Evolutionary conservation across 2,888 invertebrate species (phyloP), one percentile per base, ranked within the genome.

Genomic region (Tenthredo mesomela): DNA sequence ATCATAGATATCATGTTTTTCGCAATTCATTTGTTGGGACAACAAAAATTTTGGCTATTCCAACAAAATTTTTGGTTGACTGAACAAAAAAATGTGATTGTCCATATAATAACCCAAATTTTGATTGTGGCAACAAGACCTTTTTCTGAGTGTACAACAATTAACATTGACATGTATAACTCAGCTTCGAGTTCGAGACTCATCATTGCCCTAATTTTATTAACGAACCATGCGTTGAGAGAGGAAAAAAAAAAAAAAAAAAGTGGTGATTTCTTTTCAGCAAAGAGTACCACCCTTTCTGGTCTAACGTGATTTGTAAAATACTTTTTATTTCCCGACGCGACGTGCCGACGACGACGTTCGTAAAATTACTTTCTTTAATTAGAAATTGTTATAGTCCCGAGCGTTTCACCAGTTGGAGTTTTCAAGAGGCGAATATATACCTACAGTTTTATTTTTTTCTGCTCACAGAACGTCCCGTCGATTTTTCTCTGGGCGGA

Each of bases 401-500:
- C 25, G 25, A 25, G 25, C 21, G 61, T 61, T 61, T 61, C 12
- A 10, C 37, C n/a, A 10, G 40, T 7, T 37, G 70, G 7, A 71
- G n/a, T n/a, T 71, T 71, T 10, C 25, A 40, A n/a, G 43, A 75
- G 15, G 18, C 2, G 54, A 29, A 50, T 77, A 29, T 50, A 50
- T 0, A n/a, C n/a, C n/a, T n/a, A n/a, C n/a, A n/a, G 40, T 12
- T 9, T 77, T 77, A 4, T 43, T 61, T 43, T n/a, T 40, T 61
- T 43, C 12, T 88, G 85, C 86, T 87, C 40, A 21, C 89, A 92
- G 93, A 93, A 86, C 89, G 93, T 84, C 93, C 93, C 3, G 92
- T 93, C 85, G 93, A 93, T 85, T 92, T 92, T 85, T 92, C 92
- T 5, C 77, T 92, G 84, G 90, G 87, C 85, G 90, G 91, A 82